Base-by-base conservation (phyloP, 2,888 invertebrate species). In the Peribatodes rhomboidaria region DNA sequence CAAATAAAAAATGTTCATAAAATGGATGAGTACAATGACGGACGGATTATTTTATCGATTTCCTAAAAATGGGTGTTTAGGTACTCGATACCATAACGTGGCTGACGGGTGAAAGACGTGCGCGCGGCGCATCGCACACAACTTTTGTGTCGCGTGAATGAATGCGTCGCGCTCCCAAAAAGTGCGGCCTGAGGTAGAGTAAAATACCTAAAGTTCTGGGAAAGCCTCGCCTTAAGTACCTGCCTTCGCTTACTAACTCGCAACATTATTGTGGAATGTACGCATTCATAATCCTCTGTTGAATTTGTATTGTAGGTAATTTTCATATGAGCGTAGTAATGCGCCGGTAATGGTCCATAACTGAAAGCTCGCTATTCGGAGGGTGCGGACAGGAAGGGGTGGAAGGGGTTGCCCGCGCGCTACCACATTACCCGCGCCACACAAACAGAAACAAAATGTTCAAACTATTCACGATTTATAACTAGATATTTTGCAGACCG, bases 301-400 rank as follows among this genome's bases (percentile, higher is more conserved):
- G 79, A 79, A 84, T 83, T 83, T 82, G 80, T 85, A 79, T 79
- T 73, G 81, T 78, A 75, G 79, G 82, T 86, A 85, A 85, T 87
- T 85, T 87, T 84, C 85, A 85, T 84, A 85, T 79, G 83, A 83
- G 77, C 82, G 79, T 80, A 83, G 83, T 87, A 87, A 87, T 86
- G 85, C 80, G 82, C 79, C 76, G 81, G 84, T 87, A 87, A 87
- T 87, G 85, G 87, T 79, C 87, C 86, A 86, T 88, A 87, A 82
- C 85, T 80, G 84, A 87, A 87, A 85, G 85, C 86, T 83, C 76
- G 81, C 80, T 87, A 83, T 86, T 85, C 80, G 79, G 77, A 75
- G 72, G 66, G 70, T 44, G 65, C 59, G 64, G 64, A 55, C 59
- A 53, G 44, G 20, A 59, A 58, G 56, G 35, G 31, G 55, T 33